Base-by-base conservation (phyloP, 2,113 vertebrate species). In the Panthera leo region DNA sequence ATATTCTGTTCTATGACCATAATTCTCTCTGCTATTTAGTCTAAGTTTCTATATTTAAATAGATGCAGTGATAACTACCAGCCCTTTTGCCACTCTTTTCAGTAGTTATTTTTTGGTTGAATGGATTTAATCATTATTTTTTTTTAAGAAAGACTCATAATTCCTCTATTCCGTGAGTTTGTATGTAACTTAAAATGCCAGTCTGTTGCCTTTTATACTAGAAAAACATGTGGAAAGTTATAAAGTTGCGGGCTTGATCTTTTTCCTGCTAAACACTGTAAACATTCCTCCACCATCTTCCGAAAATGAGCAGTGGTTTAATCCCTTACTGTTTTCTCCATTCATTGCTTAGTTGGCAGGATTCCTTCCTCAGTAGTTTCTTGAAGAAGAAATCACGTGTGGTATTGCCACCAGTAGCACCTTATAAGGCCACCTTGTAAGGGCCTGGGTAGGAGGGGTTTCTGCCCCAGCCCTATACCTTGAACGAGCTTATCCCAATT, bases 41-140 rank as follows among this genome's bases (percentile, higher is more conserved):
- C n/a, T 51, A 58, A 73, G 45, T 83, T 92, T 70, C 95, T 90
- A 29, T 63, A 55, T 78, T 87, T 97, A 87, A 83, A 61, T 84
- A 86, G n/a, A 78, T 83, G 31, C 15, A 78, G 8, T 51, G 23
- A 83, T 84, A 95, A 79, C 29, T 31, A 55, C 10, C 71, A 95
- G 31, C 6, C 10, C 5, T 84, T 83, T 90, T 79, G 48, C 3
- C 39, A 65, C 2, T 79, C 15, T 89, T 87, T 39, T 76, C 39
- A 84, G 11, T 29, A 92, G 14, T 89, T 39, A 76, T 65, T 80
- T 70, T 34, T 89, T 71, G 9, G 23, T 55, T 95, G 23, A 87
- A 80, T 75, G 0, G 63, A 58, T 53, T 89, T 96, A 68, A 89
- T 82, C 29, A 63, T 53, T 91, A 75, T 53, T 42, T 31, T 34